Percentiles rank a stretch among this genome's conserved stretches.
These are phyloP conservation scores for Hydrolagus colliei DNA, from an alignment of 2,797 vertebrate genomes.

Conservation along the genomic window DNA sequence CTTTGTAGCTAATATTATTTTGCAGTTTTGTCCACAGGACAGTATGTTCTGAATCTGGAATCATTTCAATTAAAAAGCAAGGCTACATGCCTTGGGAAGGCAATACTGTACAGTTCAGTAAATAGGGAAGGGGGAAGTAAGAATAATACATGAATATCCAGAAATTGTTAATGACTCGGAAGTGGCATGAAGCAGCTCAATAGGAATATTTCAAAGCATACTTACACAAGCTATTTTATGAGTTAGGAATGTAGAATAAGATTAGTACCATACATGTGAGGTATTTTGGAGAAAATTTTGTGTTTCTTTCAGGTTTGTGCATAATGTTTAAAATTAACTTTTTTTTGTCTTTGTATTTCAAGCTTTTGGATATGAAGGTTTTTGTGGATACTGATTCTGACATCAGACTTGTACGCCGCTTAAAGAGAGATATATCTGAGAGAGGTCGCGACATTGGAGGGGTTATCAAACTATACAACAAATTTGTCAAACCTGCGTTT, in stretches of 20 bases:
- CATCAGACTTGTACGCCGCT: slow-evolving; percentile 66
- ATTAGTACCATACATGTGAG: neutral
- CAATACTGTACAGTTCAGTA: too few relatives aligned
- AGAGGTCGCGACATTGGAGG: slow-evolving; percentile 65
- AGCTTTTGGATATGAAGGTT: slow-evolving; percentile 78
- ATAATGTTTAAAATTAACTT: neutral
- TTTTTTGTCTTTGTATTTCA: slow-evolving; percentile 23
- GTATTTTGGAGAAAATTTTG: neutral
- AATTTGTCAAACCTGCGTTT: slow-evolving; percentile 73
- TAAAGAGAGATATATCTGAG: slow-evolving; percentile 68
- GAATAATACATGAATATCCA: neutral
- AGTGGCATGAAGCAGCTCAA: neutral
- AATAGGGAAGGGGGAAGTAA: neutral
- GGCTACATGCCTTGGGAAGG: too few relatives aligned
- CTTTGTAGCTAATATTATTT: neutral
- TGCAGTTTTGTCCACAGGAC: neutral
- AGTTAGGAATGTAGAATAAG: too few relatives aligned
- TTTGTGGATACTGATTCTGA: slow-evolving; percentile 75
- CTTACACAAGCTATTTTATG: too few relatives aligned
- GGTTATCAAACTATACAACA: slow-evolving; percentile 75
- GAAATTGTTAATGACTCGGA: neutral
- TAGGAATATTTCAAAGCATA: too few relatives aligned
- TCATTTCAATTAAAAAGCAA: neutral
- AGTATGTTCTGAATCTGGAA: neutral
- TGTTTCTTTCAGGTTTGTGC: neutral